These are phyloP conservation scores for Eupsilia transversa DNA, from an alignment of 2,888 invertebrate genomes.

Conservation along the genomic window DNA sequence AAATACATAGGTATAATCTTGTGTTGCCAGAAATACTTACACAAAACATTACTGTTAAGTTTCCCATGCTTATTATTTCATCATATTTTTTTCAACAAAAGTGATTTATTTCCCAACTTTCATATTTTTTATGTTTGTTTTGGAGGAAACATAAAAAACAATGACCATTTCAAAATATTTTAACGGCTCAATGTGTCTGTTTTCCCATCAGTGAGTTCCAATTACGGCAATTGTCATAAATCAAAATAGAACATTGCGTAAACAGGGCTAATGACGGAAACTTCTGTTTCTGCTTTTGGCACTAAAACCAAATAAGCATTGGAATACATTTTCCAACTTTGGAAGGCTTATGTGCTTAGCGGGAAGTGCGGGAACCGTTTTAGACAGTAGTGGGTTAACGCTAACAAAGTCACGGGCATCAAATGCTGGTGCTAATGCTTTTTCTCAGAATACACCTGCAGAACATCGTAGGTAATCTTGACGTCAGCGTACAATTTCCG, in stretches of 20 bases:
- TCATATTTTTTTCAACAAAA: constrained; percentile 17
- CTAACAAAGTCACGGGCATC: constrained; percentile 51
- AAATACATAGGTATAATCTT: not conserved
- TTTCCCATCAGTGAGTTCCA: constrained; percentile 6
- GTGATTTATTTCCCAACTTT: constrained; percentile 30
- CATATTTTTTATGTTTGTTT: constrained; percentile 32
- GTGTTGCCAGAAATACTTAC: not conserved
- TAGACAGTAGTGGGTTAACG: constrained; percentile 47
- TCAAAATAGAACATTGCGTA: constrained; percentile 50
- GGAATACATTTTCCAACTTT: constrained; percentile 53
- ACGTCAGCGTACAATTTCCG: constrained; percentile 59
- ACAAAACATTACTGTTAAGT: not conserved
- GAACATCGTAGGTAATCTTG: constrained; percentile 51
- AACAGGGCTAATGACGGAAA: constrained; percentile 42
- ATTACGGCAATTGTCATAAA: constrained; percentile 41
- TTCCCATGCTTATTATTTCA: constrained; percentile 1
- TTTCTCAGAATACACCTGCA: constrained; percentile 52
- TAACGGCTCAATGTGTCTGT: constrained; percentile 10
- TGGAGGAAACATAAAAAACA: constrained; percentile 47
- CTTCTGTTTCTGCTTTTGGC: constrained; percentile 44
- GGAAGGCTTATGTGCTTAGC: constrained; percentile 48
- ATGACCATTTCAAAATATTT: constrained; percentile 31
- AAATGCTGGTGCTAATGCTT: constrained; percentile 1
- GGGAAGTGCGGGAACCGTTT: constrained; percentile 19
- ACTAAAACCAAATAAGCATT: constrained; percentile 45